A percentile compares a stretch with the other conserved stretches of the same genome.
These are phyloP conservation scores for Neogale vison DNA, from an alignment of 2,113 vertebrate genomes.

Conservation along the genomic window DNA sequence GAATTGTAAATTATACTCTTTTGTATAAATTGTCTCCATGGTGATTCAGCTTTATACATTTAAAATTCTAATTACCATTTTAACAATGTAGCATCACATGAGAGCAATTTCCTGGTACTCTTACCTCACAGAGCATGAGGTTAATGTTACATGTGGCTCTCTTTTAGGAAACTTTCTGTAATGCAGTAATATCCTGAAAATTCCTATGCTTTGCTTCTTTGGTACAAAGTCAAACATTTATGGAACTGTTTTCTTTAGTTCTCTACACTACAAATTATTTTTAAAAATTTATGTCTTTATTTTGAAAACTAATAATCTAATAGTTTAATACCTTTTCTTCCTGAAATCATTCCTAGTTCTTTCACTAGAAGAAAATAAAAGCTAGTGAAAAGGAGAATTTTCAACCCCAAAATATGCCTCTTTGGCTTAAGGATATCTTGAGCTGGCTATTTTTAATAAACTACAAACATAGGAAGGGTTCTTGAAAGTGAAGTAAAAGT, in stretches of 20 bases:
- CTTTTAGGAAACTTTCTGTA: conserved; percentile 46
- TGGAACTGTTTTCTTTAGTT: neutral
- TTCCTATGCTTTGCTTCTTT: neutral
- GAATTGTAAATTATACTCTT: conserved; percentile 29
- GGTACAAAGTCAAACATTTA: conserved; percentile 35
- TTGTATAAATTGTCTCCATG: neutral
- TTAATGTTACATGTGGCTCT: neutral
- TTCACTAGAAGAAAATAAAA: neutral
- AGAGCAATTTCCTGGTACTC: conserved; percentile 46
- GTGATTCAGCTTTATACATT: conserved; percentile 37
- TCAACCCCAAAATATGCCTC: neutral
- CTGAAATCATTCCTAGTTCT: neutral
- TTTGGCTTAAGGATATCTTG: neutral
- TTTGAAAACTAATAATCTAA: conserved; percentile 26
- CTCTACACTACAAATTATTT: neutral
- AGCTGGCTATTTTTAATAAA: neutral
- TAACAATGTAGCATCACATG: neutral
- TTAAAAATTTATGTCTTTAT: neutral
- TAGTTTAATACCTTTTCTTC: neutral
- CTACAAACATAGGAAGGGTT: neutral
- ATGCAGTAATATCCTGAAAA: conserved; percentile 11
- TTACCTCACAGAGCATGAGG: conserved; percentile 15
- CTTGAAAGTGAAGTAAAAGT: neutral
- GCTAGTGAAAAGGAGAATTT: neutral
- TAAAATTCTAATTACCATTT: conserved; percentile 56